Evolutionary conservation across 2,888 invertebrate genomes (phyloP).

Genomic region (Leptinotarsa juncta): DNA sequence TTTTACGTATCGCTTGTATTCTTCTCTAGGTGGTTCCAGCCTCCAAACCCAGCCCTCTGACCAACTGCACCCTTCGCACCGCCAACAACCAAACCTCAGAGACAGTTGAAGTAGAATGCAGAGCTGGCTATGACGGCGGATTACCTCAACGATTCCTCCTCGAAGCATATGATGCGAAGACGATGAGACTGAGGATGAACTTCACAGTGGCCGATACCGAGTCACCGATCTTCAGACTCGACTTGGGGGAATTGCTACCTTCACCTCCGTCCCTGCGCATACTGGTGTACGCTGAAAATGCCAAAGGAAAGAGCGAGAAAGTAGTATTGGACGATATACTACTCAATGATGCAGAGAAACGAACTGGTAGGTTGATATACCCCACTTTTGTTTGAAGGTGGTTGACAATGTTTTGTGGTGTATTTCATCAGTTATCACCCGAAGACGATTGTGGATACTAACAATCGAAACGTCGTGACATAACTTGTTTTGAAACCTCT

Average conservation of each 20-base stretch:
- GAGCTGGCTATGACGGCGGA: conserved; percentile 90
- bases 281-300: conserved; percentile 85
- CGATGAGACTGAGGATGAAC: conserved; percentile 78
- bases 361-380: conserved; percentile 73
- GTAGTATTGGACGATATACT: conserved; percentile 87
- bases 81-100: conserved; percentile 72
- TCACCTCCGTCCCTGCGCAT: conserved; percentile 77
- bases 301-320: conserved; percentile 86
- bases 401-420: too few relatives aligned
- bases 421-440: too few relatives aligned
- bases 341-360: conserved; percentile 86
- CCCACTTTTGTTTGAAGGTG: too few relatives aligned
- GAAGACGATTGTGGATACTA: too few relatives aligned
- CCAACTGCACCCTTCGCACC: conserved; percentile 86
- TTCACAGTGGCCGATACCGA: conserved; percentile 64
- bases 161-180: conserved; percentile 83
- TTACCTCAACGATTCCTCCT: conserved; percentile 86
- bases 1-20: not conserved
- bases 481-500: too few relatives aligned
- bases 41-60: conserved; percentile 85
- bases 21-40: conserved; percentile 53
- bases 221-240: conserved; percentile 73
- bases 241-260: conserved; percentile 73
- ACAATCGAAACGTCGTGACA: too few relatives aligned
- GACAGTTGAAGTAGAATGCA: conserved; percentile 83